These are phyloP conservation scores for Halisarca cf. caerulea DNA, from an alignment of 37 sponge, comb jelly and placozoan species.

Conservation along the genomic window DNA sequence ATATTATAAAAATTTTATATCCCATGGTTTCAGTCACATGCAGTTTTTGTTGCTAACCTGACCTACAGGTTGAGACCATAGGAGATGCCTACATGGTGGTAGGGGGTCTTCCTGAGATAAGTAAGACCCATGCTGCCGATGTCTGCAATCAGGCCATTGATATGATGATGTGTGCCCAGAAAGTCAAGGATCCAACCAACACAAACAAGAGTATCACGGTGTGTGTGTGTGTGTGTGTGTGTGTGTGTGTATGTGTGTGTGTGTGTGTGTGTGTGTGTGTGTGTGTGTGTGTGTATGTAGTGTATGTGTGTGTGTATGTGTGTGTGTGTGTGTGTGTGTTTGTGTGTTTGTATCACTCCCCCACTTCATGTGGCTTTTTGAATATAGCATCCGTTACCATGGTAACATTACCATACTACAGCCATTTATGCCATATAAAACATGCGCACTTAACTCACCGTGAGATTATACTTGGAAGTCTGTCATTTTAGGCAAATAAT, in stretches of 20 bases:
- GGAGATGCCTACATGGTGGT: constrained; percentile 99
- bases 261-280: constrained; percentile 23
- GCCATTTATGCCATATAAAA: too few relatives aligned
- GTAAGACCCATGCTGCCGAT: constrained; percentile 73
- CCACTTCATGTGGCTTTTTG: too few relatives aligned
- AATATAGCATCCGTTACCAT: too few relatives aligned
- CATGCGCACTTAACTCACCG: too few relatives aligned
- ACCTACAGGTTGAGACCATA: constrained; percentile 90
- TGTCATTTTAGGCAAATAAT: too few relatives aligned
- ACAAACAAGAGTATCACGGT: constrained; percentile 39
- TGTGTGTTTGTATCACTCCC: too few relatives aligned
- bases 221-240: neutral
- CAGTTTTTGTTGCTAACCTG: neutral
- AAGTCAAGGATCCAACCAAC: constrained; percentile 54
- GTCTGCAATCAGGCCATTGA: constrained; percentile 87
- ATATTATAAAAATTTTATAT: too few relatives aligned
- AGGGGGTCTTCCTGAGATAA: constrained; percentile 79
- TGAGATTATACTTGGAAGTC: too few relatives aligned
- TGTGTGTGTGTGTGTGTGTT: too few relatives aligned
- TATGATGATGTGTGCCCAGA: constrained; percentile 78
- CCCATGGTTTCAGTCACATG: too few relatives aligned
- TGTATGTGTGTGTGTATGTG: neutral
- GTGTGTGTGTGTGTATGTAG: constrained; percentile 21
- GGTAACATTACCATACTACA: too few relatives aligned
- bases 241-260: constrained; percentile 14